A percentile compares a stretch with the other conserved stretches of the same genome.
Evolutionary conservation across 2,888 invertebrate genomes (phyloP).

Genomic region (Danaus chrysippus): DNA sequence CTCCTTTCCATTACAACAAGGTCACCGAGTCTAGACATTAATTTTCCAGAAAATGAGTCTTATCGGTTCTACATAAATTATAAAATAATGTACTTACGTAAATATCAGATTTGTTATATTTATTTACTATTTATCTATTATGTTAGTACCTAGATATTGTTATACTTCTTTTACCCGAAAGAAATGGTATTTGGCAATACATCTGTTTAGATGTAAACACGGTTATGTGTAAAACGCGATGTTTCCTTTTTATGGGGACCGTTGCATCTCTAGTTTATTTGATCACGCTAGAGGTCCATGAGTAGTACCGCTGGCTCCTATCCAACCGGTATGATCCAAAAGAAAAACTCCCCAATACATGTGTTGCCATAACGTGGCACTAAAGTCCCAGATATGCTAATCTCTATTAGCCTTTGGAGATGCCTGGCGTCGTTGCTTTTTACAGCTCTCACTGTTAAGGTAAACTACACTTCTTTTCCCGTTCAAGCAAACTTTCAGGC

Average conservation of each 20-base stretch:
- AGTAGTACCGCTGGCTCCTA: conserved; percentile 23
- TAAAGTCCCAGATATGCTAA: conserved; percentile 33
- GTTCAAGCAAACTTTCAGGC: conserved; percentile 28
- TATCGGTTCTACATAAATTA: background rate
- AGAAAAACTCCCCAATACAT: conserved; percentile 27
- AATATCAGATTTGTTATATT: no score
- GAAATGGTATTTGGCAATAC: no score
- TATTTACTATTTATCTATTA: no score
- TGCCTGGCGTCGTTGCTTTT: conserved; percentile 41
- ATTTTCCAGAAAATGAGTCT: background rate
- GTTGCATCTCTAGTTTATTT: conserved; percentile 3
- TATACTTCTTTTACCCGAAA: no score
- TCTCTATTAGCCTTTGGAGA: conserved; percentile 40
- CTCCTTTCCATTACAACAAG: background rate
- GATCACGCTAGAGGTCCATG: conserved; percentile 2
- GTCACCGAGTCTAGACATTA: conserved; percentile 1
- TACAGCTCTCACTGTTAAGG: conserved; percentile 36
- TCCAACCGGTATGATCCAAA: conserved; percentile 23
- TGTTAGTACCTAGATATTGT: no score
- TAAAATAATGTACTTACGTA: no score
- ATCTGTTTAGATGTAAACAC: background rate
- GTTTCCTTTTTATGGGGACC: background rate
- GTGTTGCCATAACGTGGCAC: conserved; percentile 19
- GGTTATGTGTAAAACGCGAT: background rate
- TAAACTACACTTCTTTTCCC: conserved; percentile 35